Evolutionary conservation across 2,113 vertebrate species (phyloP).

Genomic region (Hippocampus barbouri): DNA sequence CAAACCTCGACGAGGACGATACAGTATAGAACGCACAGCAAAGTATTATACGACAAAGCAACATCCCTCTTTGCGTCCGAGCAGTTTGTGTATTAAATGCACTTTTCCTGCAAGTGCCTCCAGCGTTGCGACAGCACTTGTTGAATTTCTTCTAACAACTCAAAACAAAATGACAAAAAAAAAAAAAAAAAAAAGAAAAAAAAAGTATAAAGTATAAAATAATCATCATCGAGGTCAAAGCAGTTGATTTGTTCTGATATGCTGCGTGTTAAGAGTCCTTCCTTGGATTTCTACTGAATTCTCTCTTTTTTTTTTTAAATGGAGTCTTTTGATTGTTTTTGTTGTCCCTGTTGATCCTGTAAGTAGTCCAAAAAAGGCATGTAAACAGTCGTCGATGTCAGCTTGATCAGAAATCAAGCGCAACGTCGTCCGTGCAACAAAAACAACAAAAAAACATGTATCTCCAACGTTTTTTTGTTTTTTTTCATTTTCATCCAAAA

Average conservation of each 20-base stretch:
- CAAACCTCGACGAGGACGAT: slow-evolving; percentile 70
- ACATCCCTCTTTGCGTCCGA: slow-evolving; percentile 62
- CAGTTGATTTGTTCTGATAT: slow-evolving; percentile 78
- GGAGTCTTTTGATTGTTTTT: slow-evolving; percentile 66
- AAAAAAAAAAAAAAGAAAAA: too few species aligned
- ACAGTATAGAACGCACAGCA: slow-evolving; percentile 72
- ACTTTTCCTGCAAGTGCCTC: slow-evolving; percentile 91
- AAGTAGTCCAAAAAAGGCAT: slow-evolving; percentile 64
- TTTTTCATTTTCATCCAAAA: background rate
- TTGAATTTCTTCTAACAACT: slow-evolving; percentile 41
- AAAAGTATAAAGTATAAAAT: slow-evolving; percentile 56
- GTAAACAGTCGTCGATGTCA: slow-evolving; percentile 85
- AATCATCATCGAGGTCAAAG: slow-evolving; percentile 78
- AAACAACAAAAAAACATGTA: slow-evolving; percentile 68
- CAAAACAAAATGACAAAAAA: slow-evolving; percentile 33
- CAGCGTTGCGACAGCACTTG: slow-evolving; percentile 76
- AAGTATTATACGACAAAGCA: slow-evolving; percentile 81
- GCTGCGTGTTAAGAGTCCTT: slow-evolving; percentile 72
- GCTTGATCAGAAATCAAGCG: slow-evolving; percentile 70
- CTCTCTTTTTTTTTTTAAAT: slow-evolving; percentile 56
- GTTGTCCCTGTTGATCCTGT: slow-evolving; percentile 78
- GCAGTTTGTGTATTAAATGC: slow-evolving; percentile 71
- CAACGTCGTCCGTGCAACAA: slow-evolving; percentile 15
- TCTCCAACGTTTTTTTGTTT: background rate
- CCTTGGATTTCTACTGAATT: slow-evolving; percentile 56